Conservation (phyloP, 2,888 invertebrate species). For the Nebria salina region DNA sequence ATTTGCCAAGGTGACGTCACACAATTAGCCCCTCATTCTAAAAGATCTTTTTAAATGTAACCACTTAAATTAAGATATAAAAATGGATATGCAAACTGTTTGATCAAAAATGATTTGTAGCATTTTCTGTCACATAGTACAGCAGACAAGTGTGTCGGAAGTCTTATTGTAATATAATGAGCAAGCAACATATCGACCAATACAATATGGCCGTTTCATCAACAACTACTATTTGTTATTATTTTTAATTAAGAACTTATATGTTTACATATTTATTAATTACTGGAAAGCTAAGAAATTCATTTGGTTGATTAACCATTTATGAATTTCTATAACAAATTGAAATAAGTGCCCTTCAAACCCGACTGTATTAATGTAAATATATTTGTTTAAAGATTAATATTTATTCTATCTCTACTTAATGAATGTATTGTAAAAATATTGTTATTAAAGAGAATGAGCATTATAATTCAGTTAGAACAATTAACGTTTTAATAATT, state of each 20-base stretch:
- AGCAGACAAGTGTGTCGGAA: constrained; percentile 31
- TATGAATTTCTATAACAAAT: background rate
- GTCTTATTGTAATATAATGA: constrained; percentile 36
- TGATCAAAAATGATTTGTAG: constrained; percentile 37
- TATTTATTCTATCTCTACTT: too few relatives aligned
- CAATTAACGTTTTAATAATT: too few relatives aligned
- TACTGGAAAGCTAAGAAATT: constrained; percentile 37
- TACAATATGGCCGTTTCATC: constrained; percentile 18
- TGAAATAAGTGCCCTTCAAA: background rate
- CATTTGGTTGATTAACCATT: constrained; percentile 32
- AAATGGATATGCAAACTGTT: constrained; percentile 39
- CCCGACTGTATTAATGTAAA: background rate
- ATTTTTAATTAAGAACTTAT: constrained; percentile 33
- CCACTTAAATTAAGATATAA: background rate
- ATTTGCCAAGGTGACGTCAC: background rate
- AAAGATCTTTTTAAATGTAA: background rate
- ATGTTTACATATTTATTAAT: constrained; percentile 11
- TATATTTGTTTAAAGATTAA: too few relatives aligned
- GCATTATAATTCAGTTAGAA: too few relatives aligned
- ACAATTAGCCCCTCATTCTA: background rate
- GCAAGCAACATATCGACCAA: constrained; percentile 42
- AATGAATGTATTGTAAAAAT: too few relatives aligned
- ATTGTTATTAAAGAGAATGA: too few relatives aligned
- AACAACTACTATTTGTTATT: constrained; percentile 31
- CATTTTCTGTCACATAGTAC: constrained; percentile 4